Evolutionary conservation across 2,888 invertebrate genomes (phyloP), one percentile per base, ranked within the genome.

Genomic region (Tiliacea aurago): DNA sequence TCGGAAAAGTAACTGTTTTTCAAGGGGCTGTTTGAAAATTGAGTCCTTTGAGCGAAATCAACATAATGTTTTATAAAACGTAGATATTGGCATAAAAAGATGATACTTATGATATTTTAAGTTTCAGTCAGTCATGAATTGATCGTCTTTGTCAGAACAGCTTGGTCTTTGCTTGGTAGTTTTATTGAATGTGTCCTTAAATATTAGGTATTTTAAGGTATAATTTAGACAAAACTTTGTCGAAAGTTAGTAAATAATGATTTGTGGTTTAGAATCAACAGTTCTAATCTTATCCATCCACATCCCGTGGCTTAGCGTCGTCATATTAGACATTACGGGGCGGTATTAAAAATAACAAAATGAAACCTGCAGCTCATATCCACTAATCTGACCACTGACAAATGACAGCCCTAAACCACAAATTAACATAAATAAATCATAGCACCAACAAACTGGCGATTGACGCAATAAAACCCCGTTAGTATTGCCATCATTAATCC

Each of bases 401-500:
- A 18, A 69, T 78, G 84, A 73, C 89, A 87, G 63, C 90, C 85
- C 88, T 89, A 80, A 87, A 77, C 82, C 77, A 69, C 76, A 80
- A 63, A 82, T 81, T 84, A 85, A 83, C 80, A 79, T 78, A 86
- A 85, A 85, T 78, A 84, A 86, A 86, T 83, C 84, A 80, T 74
- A 78, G 84, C 83, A 84, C 70, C 79, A 80, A 78, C 83, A 78
- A 80, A 84, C 86, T 86, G 83, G 80, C 89, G 89, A 90, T 90
- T 90, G 86, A 94, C 92, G 93, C 92, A 91, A 92, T 92, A 93
- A 93, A 81, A 88, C 90, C 90, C 89, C 84, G 88, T 93, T 91
- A 92, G 89, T 90, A 91, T 88, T 84, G 86, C 88, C 86, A 86
- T 87, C 84, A 92, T 92, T 94, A 94, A 94, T 94, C 93, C 91